Evolutionary conservation across 2,797 vertebrate species (phyloP), one percentile per base, ranked within the genome.

Genomic region (Channallabes apus): DNA sequence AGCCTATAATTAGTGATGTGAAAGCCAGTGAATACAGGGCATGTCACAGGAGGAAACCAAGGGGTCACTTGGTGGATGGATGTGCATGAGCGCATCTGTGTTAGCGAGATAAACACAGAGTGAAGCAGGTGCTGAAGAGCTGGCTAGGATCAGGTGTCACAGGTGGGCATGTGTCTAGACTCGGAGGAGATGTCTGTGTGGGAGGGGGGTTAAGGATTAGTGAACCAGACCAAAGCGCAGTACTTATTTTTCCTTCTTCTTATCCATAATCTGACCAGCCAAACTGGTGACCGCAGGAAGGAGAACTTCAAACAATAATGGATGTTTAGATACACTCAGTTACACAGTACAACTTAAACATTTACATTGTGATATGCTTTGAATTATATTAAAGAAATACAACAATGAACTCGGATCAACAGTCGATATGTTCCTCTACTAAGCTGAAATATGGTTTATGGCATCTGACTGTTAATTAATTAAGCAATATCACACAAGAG

Each of bases 121-220:
- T 56, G 35, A 76, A 87, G 86, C 89, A 89, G 86, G 80, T 88
- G 87, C 69, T 87, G 22, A 84, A 78, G 80, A 51, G 82, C 71
- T 87, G 29, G 62, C 69, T 61, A 71, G 79, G 87, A 86, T 86
- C 87, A 82, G 51, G 79, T 88, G 64, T 86, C 87, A 82, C 84
- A 84, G 82, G 82, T 86, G 84, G 72, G 82, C 87, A 86, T 82
- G 85, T 88, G 87, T 72, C 54, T 84, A 18, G 71, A 82, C 77
- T 78, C 75, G 17, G 27, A 67, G 67, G 73, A 81, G 86, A 38
- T 67, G 78, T 79, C 38, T 4, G 76, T 41, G 58, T 41, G 58
- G 59, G 76, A 54, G 35, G 64, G 67, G 71, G 67, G 24, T 87
- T 69, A 82, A 87, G 82, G 68, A 79, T 88, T 82, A 87, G 73